phyloP scores from a whole-genome alignment of 1,140 invertebrate genomes.

The Mycetomoellerius zeteki region DNA sequence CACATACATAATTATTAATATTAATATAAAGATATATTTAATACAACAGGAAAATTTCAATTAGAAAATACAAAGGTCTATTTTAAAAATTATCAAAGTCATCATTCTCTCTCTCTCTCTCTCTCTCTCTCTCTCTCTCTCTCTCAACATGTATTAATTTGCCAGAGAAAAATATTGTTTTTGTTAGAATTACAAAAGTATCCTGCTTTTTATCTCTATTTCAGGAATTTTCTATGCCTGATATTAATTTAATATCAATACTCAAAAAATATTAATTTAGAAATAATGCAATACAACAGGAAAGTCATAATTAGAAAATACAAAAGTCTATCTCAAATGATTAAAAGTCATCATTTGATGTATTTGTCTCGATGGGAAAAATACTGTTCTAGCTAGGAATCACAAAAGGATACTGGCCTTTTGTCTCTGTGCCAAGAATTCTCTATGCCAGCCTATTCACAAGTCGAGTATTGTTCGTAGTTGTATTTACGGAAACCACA shows the following conservation, averaged over 20 bases:
- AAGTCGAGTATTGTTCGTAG: neutral
- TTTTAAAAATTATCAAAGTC: too few relatives aligned
- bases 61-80: too few relatives aligned
- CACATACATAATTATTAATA: neutral
- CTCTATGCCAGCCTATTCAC: slow-evolving; percentile 7
- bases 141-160: too few relatives aligned
- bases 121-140: too few relatives aligned
- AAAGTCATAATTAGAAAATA: neutral
- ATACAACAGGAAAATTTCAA: too few relatives aligned
- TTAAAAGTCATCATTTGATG: too few relatives aligned
- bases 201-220: too few relatives aligned
- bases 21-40: neutral
- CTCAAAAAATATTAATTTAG: neutral
- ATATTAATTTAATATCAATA: neutral
- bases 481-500: slow-evolving; percentile 16
- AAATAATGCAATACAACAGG: neutral
- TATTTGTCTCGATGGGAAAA: slow-evolving; percentile 1
- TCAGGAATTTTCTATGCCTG: too few relatives aligned
- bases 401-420: neutral
- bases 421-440: slow-evolving; percentile 16
- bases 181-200: too few relatives aligned
- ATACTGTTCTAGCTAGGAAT: neutral
- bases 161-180: too few relatives aligned
- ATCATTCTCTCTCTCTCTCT: too few relatives aligned
- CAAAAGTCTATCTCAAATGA: neutral